Evolutionary conservation across 2,113 vertebrate genomes (phyloP).

Genomic region (Erpornis zantholeuca): DNA sequence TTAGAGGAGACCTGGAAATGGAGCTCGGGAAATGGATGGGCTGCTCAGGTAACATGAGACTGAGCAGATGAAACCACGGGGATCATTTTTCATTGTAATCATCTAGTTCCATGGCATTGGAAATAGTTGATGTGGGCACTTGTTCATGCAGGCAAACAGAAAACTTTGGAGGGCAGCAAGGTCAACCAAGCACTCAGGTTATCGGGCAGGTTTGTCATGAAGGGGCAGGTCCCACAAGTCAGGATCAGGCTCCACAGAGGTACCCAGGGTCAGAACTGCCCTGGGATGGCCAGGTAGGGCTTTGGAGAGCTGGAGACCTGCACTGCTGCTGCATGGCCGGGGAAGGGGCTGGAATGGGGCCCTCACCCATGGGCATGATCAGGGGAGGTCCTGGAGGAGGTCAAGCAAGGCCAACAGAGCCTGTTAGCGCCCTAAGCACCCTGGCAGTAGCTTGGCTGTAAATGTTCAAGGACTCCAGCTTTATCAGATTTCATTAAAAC

Average conservation of each 20-base stretch:
- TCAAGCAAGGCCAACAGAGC: background rate
- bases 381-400: background rate
- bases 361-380: background rate
- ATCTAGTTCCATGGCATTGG: background rate
- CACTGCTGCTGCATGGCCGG: rapidly evolving
- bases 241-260: background rate
- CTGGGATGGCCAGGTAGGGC: background rate
- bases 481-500: conserved; percentile 11
- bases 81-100: background rate
- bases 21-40: background rate
- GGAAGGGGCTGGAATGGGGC: background rate
- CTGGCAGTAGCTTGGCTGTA: background rate
- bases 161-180: background rate
- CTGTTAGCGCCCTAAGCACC: background rate
- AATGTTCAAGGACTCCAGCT: background rate
- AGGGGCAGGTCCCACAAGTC: background rate
- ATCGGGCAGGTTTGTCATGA: background rate
- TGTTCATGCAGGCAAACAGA: background rate
- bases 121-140: background rate
- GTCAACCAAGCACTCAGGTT: background rate
- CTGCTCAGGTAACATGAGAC: background rate
- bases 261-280: background rate
- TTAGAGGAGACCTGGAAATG: background rate
- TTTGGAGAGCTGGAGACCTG: background rate
- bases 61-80: background rate